These are phyloP conservation scores for Hydra vulgaris DNA, from an alignment of 30 jellyfish, hydroid and myxozoan species.

Conservation along the genomic window DNA sequence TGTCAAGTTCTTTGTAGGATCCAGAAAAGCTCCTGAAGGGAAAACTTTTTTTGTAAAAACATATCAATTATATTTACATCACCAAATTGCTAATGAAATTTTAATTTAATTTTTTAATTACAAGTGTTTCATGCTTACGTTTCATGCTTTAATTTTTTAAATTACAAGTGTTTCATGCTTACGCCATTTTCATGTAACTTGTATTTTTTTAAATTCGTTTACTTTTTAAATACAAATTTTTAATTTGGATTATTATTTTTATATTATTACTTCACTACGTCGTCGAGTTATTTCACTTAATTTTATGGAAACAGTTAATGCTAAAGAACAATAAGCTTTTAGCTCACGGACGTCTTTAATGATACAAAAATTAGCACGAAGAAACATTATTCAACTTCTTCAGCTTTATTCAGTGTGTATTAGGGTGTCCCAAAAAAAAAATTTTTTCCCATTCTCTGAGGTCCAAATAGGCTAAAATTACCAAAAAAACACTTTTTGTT, in stretches of 20 bases:
- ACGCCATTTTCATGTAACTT: not conserved
- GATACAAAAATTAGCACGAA: not conserved
- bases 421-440: no score
- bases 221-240: not conserved
- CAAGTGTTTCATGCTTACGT: no score
- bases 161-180: not conserved
- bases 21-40: not conserved
- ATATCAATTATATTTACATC: not conserved
- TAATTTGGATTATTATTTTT: not conserved
- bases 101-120: no score
- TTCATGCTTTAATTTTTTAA: no score
- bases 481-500: no score
- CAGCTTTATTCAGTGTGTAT: not conserved
- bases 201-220: not conserved
- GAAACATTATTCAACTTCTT: not conserved
- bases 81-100: not conserved
- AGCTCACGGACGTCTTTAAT: not conserved
- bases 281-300: not conserved
- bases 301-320: not conserved
- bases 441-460: no score
- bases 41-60: not conserved
- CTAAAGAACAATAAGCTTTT: not conserved
- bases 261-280: not conserved
- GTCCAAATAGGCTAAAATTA: no score
- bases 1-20: not conserved